Evolutionary conservation across 2,113 vertebrate species (phyloP), one percentile per base, ranked within the genome.

Genomic region (zebrafish (Danio rerio)): DNA sequence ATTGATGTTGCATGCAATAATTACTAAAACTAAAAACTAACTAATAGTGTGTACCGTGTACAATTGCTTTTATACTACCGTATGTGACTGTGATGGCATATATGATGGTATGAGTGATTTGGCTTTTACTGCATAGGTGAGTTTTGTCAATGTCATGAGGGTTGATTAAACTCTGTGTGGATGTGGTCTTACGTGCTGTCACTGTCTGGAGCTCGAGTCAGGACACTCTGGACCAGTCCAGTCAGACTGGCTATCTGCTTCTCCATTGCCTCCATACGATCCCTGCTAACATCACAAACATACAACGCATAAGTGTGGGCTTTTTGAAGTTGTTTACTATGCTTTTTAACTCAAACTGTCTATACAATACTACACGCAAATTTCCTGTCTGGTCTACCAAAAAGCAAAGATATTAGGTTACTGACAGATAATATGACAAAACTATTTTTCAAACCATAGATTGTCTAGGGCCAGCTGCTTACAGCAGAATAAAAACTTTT

Each of bases 191-290:
- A 99, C 98, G 96, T 98, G 86, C 94, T 97, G 85, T 99, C 98
- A 0, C 95, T 94, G 90, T 98, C 97, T 0, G 97, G 96, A 10
- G 96, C 96, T 69, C 97, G 93, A 81, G 98, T 97, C 84, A 99
- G 90, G 12, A 98, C 98, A 1, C 97, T 98, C 92, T 99, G 98
- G 65, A 99, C 97, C 84, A 99, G 93, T 63, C 98, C 98, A 0
- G 98, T 99, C 88, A 99, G 94, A 88, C 97, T 99, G 89, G 98
- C 98, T 5, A 99, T 99, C 92, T 99, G 98, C 92, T 99, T 99
- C 90, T 99, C 98, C 98, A 99, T 99, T 2, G 98, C 98, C 85
- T 99, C 98, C 98, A 99, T 99, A 13, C 98, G 94, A 89, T 99
- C 97, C 90, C 96, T 95, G 82, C 77, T 86, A 72, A 21, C 55